phyloP scores from a whole-genome alignment of 1,140 invertebrate species.

The Aphelenchoides fujianensis region DNA sequence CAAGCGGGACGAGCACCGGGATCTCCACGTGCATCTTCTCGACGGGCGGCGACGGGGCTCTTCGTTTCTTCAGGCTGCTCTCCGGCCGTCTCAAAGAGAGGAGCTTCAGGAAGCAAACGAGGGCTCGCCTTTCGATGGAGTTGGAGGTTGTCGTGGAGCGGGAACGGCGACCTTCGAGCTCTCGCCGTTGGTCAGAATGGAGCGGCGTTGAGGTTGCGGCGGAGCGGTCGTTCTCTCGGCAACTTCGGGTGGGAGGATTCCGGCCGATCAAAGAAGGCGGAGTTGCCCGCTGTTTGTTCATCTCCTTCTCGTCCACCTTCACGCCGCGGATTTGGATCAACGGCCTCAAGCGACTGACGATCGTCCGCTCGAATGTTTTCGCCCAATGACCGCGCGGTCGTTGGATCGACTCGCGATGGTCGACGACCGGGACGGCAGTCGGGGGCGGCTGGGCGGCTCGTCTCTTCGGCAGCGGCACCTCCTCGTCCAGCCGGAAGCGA shows the following conservation, averaged over 20 bases:
- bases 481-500: neutral
- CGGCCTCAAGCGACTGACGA: neutral
- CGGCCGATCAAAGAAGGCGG: too few species aligned
- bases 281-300: neutral
- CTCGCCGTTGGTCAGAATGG: constrained; percentile 1
- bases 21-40: neutral
- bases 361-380: constrained; percentile 8
- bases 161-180: neutral
- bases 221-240: neutral
- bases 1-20: too few species aligned
- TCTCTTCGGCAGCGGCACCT: neutral
- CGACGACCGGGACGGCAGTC: neutral
- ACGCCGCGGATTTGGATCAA: constrained; percentile 21
- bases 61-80: neutral
- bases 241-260: neutral
- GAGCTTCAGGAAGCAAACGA: too few species aligned
- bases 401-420: neutral
- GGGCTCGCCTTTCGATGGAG: too few species aligned
- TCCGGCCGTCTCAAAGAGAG: too few species aligned
- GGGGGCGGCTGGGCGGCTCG: neutral
- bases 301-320: constrained; percentile 6
- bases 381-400: neutral
- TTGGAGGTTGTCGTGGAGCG: neutral
- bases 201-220: neutral
- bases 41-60: neutral